Conservation (phyloP, 2,797 vertebrate genomes). For the Paedocypris micromegethes region DNA sequence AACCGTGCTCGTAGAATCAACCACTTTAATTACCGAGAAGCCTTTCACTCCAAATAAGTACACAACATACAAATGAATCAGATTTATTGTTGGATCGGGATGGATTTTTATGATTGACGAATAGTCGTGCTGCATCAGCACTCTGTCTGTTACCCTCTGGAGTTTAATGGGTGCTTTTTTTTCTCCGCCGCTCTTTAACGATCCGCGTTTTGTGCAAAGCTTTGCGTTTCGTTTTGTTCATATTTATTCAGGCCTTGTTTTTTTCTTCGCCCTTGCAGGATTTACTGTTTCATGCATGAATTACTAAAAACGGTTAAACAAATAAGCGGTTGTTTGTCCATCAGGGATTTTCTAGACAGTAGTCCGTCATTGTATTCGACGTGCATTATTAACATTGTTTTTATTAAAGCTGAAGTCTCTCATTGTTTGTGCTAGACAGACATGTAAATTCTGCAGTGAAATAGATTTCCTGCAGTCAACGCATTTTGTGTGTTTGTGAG, state of each 20-base stretch:
- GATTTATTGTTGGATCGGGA: conserved; percentile 31
- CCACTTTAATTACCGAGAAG: conserved; percentile 35
- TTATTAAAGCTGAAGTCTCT: too few species aligned
- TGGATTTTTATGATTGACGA: conserved; percentile 15
- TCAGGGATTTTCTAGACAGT: too few species aligned
- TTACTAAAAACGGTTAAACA: too few species aligned
- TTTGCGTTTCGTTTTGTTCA: conserved; percentile 50
- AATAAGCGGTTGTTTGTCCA: too few species aligned
- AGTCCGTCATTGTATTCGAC: too few species aligned
- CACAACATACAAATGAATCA: conserved; percentile 27
- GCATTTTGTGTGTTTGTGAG: too few species aligned
- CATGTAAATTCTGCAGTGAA: too few species aligned
- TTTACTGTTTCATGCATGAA: too few species aligned
- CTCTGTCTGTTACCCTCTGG: conserved; percentile 38
- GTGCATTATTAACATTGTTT: too few species aligned
- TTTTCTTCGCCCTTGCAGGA: background rate
- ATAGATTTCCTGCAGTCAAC: too few species aligned
- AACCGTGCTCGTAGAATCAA: background rate
- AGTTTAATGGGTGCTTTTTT: conserved; percentile 40
- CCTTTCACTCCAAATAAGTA: conserved; percentile 16
- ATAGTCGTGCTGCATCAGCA: conserved; percentile 32
- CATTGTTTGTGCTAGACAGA: too few species aligned
- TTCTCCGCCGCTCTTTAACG: conserved; percentile 13
- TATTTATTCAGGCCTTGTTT: conserved; percentile 17
- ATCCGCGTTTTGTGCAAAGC: conserved; percentile 42